phyloP scores from a whole-genome alignment of 92 coral and sea anemone species.

The Pocillopora meandrina region DNA sequence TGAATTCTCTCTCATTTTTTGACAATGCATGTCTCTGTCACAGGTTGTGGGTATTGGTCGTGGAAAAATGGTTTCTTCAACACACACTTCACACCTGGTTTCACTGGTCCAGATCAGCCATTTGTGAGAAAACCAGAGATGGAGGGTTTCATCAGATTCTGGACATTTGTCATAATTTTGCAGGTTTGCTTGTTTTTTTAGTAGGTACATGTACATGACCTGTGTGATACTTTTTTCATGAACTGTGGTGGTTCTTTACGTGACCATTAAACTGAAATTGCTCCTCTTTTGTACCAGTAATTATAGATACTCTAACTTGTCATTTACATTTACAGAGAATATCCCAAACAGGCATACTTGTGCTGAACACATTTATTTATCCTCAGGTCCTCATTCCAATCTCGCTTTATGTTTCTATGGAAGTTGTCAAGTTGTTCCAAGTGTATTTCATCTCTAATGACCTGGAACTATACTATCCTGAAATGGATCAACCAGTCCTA shows the following conservation, averaged over 20 bases:
- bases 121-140: conserved; percentile 60
- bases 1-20: too few relatives aligned
- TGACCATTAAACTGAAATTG: too few relatives aligned
- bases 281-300: too few relatives aligned
- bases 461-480: conserved; percentile 80
- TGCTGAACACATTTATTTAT: neutral
- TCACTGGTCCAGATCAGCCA: conserved; percentile 57
- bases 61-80: conserved; percentile 73
- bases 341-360: neutral
- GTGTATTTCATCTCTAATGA: conserved; percentile 90
- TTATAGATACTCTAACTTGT: too few relatives aligned
- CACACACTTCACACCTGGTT: conserved; percentile 84
- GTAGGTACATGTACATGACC: neutral
- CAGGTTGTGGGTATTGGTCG: conserved; percentile 99
- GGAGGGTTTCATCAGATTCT: conserved; percentile 94
- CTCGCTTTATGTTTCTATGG: conserved; percentile 95
- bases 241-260: too few relatives aligned
- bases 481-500: conserved; percentile 89
- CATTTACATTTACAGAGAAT: too few relatives aligned
- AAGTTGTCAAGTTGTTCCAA: conserved; percentile 92
- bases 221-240: neutral
- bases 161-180: conserved; percentile 94
- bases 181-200: conserved; percentile 64
- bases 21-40: neutral
- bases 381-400: conserved; percentile 92